phyloP scores from a whole-genome alignment of 2,113 vertebrate species.

The Vimba vimba region DNA sequence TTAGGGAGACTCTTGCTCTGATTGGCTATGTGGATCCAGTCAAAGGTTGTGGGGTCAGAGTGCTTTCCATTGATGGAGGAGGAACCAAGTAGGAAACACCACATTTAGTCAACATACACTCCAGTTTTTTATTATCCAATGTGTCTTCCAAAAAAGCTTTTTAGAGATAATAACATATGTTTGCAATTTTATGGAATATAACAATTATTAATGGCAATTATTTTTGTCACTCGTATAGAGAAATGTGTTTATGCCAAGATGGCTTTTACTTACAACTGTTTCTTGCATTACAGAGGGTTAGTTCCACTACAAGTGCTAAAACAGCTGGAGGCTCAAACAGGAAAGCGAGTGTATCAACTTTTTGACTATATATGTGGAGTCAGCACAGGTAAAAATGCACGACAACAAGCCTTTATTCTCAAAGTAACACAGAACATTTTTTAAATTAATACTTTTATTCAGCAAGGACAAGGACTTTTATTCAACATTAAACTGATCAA shows the following conservation, averaged over 20 bases:
- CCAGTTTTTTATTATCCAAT: not conserved
- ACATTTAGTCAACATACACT: not conserved
- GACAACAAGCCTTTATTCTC: not conserved
- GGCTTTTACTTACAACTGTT: conserved; percentile 7
- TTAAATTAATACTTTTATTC: too few relatives aligned
- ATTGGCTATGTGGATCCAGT: conserved; percentile 75
- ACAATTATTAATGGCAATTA: too few relatives aligned
- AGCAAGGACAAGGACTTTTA: too few relatives aligned
- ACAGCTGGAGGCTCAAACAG: conserved; percentile 73
- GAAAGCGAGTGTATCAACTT: conserved; percentile 72
- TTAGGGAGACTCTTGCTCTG: conserved; percentile 73
- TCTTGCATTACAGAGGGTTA: conserved; percentile 65
- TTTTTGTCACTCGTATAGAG: not conserved
- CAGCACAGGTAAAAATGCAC: conserved; percentile 72
- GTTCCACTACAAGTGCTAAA: conserved; percentile 75
- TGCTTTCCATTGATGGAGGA: conserved; percentile 78
- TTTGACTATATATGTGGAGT: conserved; percentile 81
- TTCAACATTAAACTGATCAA: too few relatives aligned
- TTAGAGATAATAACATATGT: not conserved
- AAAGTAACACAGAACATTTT: not conserved
- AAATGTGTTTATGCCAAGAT: not conserved
- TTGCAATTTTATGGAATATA: not conserved
- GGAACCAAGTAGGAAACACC: conserved; percentile 70
- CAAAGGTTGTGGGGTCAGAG: conserved; percentile 73
- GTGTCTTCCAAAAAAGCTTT: not conserved